A percentile compares a stretch with the other conserved stretches of the same genome.
phyloP scores from a whole-genome alignment of 2,113 vertebrate genomes.

The Macquaria ambigua region DNA sequence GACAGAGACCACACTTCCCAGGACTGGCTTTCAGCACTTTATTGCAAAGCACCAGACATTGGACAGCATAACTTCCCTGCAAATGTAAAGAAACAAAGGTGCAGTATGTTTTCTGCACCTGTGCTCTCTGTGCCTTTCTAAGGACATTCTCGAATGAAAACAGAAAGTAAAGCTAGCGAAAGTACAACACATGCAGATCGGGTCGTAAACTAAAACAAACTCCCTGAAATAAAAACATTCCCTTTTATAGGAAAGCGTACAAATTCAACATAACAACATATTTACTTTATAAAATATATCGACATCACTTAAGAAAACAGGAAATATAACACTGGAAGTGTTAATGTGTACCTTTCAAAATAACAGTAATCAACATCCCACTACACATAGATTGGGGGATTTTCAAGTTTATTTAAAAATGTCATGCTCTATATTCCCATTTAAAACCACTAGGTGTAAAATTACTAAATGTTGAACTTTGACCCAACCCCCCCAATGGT shows the following conservation, averaged over 20 bases:
- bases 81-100: background rate
- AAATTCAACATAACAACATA: background rate
- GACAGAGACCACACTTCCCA: background rate
- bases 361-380: background rate
- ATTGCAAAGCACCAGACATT: background rate
- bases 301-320: background rate
- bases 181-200: background rate
- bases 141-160: background rate
- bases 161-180: background rate
- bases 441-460: background rate
- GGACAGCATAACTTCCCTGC: background rate
- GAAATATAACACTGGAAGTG: background rate
- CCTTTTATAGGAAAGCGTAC: background rate
- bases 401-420: background rate
- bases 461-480: background rate
- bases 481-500: background rate
- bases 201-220: background rate
- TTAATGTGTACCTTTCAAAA: background rate
- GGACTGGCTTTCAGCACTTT: background rate
- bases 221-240: background rate
- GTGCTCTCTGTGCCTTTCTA: background rate
- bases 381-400: background rate
- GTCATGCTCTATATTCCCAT: background rate
- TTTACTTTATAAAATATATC: too few relatives aligned
- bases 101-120: background rate